Evolutionary conservation across 1,140 invertebrate species (phyloP).

Genomic region (Drosophila bocki): DNA sequence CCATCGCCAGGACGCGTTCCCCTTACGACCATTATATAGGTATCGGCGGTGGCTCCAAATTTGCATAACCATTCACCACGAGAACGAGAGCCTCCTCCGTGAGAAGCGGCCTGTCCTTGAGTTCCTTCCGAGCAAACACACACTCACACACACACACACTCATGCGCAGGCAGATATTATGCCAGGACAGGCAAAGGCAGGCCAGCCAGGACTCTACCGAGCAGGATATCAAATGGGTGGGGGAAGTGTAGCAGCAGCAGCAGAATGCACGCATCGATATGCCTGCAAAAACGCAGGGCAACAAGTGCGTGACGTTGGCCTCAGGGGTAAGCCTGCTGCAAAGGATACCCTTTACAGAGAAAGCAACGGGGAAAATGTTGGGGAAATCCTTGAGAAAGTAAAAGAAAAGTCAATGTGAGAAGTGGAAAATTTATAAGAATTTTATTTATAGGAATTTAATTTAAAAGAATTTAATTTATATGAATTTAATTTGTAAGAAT

Average conservation of each 20-base stretch:
- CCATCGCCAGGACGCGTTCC: conserved; percentile 27
- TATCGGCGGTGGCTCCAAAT: conserved; percentile 30
- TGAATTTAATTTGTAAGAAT: too few species aligned
- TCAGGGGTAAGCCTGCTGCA: too few species aligned
- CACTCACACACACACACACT: not conserved
- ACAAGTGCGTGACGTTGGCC: conserved; percentile 51
- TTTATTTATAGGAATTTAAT: too few species aligned
- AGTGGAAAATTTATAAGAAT: too few species aligned
- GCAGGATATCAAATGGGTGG: not conserved
- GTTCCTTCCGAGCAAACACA: conserved; percentile 2
- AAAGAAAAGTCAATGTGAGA: not conserved
- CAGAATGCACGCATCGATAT: conserved; percentile 39
- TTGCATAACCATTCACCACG: conserved; percentile 44
- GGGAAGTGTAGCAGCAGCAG: conserved; percentile 6
- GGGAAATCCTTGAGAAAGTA: not conserved
- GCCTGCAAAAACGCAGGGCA: conserved; percentile 43
- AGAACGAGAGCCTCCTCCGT: conserved; percentile 3
- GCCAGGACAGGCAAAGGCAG: conserved; percentile 21
- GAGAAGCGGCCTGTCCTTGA: conserved; percentile 52
- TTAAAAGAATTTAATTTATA: too few species aligned
- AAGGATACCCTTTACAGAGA: conserved; percentile 4
- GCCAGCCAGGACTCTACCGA: not conserved
- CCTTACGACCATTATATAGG: conserved; percentile 11
- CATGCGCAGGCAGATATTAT: conserved; percentile 13
- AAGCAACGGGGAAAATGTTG: not conserved